Evolutionary conservation across 2,888 invertebrate genomes (phyloP).

Genomic region (Troides aeacus): DNA sequence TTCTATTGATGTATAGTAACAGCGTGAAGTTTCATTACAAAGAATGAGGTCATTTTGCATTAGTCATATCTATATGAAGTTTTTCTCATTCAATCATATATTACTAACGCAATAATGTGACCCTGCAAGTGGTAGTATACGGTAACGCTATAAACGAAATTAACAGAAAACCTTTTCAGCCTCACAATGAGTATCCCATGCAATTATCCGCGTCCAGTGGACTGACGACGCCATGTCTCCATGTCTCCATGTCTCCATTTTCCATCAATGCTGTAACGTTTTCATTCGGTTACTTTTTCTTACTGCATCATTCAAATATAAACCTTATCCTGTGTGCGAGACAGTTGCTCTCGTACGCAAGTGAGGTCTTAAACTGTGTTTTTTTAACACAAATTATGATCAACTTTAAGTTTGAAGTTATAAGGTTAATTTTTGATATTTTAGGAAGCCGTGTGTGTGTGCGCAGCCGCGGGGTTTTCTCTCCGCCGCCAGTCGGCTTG

Average conservation of each 20-base stretch:
- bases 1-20: too few relatives aligned
- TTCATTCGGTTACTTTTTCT: conserved; percentile 38
- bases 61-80: too few relatives aligned
- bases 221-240: conserved; percentile 63
- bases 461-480: conserved; percentile 61
- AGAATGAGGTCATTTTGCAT: too few relatives aligned
- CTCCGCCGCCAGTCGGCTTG: conserved; percentile 56
- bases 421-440: conserved; percentile 39
- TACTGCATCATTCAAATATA: conserved; percentile 28
- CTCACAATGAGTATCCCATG: conserved; percentile 32
- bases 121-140: too few relatives aligned
- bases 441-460: conserved; percentile 39
- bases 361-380: conserved; percentile 31
- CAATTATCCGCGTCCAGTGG: conserved; percentile 47
- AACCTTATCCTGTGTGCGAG: conserved; percentile 33
- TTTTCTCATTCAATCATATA: too few relatives aligned
- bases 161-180: not conserved
- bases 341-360: conserved; percentile 29
- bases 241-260: conserved; percentile 60
- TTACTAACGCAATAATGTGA: too few relatives aligned
- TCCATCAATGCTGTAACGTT: conserved; percentile 63
- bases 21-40: too few relatives aligned
- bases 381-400: conserved; percentile 39
- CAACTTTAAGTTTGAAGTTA: conserved; percentile 34
- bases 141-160: too few relatives aligned